Evolutionary conservation across 1,140 invertebrate species (phyloP).

Genomic region (Hyphantria cunea): DNA sequence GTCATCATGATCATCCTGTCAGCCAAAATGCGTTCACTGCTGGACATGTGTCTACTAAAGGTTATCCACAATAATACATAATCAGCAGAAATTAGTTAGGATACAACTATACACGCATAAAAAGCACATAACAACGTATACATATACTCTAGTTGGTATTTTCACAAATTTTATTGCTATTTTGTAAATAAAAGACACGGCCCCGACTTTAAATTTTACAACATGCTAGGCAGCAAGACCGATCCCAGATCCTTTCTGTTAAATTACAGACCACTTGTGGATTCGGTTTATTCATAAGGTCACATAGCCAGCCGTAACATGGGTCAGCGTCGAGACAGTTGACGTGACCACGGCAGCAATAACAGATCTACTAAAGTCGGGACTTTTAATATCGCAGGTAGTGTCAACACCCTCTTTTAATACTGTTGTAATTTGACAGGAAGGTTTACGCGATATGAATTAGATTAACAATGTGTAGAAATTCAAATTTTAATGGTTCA

Average conservation of each 20-base stretch:
- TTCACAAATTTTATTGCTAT: too few relatives aligned
- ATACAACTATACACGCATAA: too few relatives aligned
- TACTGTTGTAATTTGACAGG: conserved; percentile 36
- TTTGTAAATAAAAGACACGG: too few relatives aligned
- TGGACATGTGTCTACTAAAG: too few relatives aligned
- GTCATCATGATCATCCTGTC: too few relatives aligned
- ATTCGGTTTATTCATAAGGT: conserved; percentile 31
- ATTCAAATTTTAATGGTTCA: too few relatives aligned
- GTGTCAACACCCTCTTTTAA: conserved; percentile 27
- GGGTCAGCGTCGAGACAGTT: conserved; percentile 32
- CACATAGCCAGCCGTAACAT: conserved; percentile 6
- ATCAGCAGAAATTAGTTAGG: too few relatives aligned
- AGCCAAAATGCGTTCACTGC: too few relatives aligned
- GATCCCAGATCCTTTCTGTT: conserved; percentile 10
- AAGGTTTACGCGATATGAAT: conserved; percentile 32
- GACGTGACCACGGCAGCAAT: conserved; percentile 41
- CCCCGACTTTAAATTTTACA: too few relatives aligned
- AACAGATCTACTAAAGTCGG: conserved; percentile 38
- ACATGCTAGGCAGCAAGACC: not conserved
- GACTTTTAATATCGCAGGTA: conserved; percentile 45
- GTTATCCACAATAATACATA: too few relatives aligned
- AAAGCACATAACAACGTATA: too few relatives aligned
- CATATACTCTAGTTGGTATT: too few relatives aligned
- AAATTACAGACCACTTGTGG: conserved; percentile 37
- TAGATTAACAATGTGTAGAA: conserved; percentile 5